These are phyloP conservation scores for Onychomys torridus DNA, from an alignment of 2,797 vertebrate species.

Conservation along the genomic window DNA sequence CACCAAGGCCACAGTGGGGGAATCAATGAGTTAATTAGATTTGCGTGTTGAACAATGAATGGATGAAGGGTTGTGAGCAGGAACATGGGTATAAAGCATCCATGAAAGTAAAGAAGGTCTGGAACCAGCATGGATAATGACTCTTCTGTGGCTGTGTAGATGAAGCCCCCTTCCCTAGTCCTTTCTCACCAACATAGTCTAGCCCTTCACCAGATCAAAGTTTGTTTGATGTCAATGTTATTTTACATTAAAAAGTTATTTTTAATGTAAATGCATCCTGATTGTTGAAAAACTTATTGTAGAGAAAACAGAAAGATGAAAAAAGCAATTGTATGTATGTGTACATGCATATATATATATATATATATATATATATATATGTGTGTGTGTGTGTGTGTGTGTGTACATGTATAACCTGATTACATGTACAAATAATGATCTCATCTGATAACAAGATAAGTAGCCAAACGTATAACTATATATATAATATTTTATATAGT, in stretches of 20 bases:
- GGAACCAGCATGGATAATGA: not conserved
- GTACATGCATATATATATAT: not conserved
- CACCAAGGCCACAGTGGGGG: not conserved
- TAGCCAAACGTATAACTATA: not conserved
- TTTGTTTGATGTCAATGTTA: too few species aligned
- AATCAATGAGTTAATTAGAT: not conserved
- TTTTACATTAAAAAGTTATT: not conserved
- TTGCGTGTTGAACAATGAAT: not conserved
- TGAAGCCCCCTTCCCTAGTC: not conserved
- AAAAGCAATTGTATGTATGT: not conserved
- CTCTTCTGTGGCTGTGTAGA: not conserved
- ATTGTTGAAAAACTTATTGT: conserved; percentile 12
- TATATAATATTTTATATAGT: too few species aligned
- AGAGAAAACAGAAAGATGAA: conserved; percentile 16
- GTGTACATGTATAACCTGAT: not conserved
- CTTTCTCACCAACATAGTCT: not conserved
- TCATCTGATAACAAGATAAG: not conserved
- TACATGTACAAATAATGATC: not conserved
- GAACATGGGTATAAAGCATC: not conserved
- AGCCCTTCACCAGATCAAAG: not conserved
- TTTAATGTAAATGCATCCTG: conserved; percentile 15
- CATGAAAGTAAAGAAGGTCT: not conserved
- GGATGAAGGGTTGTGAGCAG: not conserved
- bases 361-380: too few species aligned
- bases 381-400: too few species aligned